Evolutionary conservation across 2,888 invertebrate genomes (phyloP), one percentile per base, ranked within the genome.

Genomic region (Lasioglossum marginatum): DNA sequence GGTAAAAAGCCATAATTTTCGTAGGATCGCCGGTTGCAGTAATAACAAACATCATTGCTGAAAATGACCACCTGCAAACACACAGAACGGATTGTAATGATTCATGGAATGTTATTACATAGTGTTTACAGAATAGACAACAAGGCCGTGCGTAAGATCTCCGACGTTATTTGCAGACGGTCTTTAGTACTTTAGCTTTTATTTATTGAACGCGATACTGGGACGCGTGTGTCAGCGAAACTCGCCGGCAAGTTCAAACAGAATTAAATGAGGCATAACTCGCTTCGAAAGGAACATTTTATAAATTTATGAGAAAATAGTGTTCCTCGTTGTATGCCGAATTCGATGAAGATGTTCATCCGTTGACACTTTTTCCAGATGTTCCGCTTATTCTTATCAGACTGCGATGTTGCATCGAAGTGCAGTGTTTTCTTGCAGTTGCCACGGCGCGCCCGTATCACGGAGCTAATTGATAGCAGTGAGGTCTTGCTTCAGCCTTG

Each of bases 91-190:
- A 40, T 37, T 70, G 14, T n/a, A 40, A n/a, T 70, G 70, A 70
- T 70, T 70, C 70, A 70, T 37, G 40, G 70, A 70, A 70, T 70
- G 70, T 70, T 70, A 70, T 70, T 70, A 70, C 40, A 70, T 6
- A 70, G 70, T 37, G 70, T 40, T 70, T 70, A 70, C 70, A 37
- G 70, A 40, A 70, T 40, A 70, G 70, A 70, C 70, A 70, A 70
- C 70, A 70, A 70, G 70, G 70, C 37, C 70, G 70, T 40, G 40
- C 40, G 40, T 37, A 40, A 70, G 70, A 70, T 70, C 23, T 2
- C n/a, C 40, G n/a, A 12, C 40, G 70, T 40, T 70, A 70, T 70
- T 70, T 70, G 40, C 40, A 6, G 70, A 40, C 40, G n/a, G 40
- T 40, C n/a, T 40, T 70, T 40, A 40, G 70, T 70, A n/a, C 40